Percentiles rank a stretch among this genome's conserved stretches.
phyloP scores from a whole-genome alignment of 2,113 vertebrate species.

The Pterophyllum scalare region DNA sequence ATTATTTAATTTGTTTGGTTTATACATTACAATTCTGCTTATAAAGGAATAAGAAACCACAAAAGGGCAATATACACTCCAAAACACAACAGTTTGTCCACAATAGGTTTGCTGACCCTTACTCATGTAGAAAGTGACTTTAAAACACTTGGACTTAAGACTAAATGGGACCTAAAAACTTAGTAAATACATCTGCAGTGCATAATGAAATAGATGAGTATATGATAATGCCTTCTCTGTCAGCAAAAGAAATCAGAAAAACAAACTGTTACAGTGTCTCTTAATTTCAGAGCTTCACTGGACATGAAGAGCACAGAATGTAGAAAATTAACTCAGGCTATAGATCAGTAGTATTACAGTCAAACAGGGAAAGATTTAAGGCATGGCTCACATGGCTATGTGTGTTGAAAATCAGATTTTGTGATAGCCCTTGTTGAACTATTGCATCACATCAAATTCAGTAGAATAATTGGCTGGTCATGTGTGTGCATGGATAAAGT shows the following conservation, averaged over 20 bases:
- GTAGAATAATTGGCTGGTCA: too few relatives aligned
- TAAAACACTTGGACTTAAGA: neutral
- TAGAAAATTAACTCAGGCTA: neutral
- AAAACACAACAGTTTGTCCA: neutral
- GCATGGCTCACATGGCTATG: neutral
- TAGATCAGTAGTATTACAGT: neutral
- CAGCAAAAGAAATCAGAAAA: neutral
- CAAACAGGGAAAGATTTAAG: neutral
- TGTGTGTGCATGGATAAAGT: neutral
- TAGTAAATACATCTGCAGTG: neutral
- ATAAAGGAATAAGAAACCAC: neutral
- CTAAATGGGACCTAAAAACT: neutral
- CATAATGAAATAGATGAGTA: accelerated
- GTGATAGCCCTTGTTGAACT: neutral
- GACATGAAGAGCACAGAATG: neutral
- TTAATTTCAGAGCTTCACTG: neutral
- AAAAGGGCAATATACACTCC: neutral
- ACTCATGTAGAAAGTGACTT: neutral
- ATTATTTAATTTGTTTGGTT: neutral
- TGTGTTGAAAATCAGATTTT: neutral
- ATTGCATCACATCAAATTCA: neutral
- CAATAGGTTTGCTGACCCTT: neutral
- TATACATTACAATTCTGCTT: neutral
- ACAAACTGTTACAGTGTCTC: neutral
- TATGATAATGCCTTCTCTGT: neutral